These are phyloP conservation scores for Drosophila picticornis DNA, from an alignment of 2,888 invertebrate species.

Conservation along the genomic window DNA sequence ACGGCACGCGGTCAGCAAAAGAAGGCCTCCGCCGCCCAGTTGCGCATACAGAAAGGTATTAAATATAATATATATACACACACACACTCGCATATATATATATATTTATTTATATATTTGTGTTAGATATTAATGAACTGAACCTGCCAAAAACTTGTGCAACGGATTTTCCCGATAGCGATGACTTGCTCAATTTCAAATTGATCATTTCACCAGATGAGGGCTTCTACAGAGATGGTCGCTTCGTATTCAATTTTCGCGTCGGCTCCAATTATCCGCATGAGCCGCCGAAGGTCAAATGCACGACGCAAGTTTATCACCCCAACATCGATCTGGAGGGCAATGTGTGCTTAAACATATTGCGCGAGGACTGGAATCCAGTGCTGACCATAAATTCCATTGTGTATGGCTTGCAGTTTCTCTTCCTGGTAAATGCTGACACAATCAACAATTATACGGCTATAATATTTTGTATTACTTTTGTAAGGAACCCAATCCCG, in stretches of 20 bases:
- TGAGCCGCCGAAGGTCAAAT: conserved; percentile 99
- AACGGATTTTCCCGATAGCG: conserved; percentile 98
- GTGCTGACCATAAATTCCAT: conserved; percentile 98
- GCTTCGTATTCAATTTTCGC: conserved; percentile 96
- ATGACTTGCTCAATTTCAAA: conserved; percentile 98
- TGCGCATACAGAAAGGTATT: conserved; percentile 98
- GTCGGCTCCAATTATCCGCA: conserved; percentile 98
- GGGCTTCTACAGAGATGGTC: conserved; percentile 97
- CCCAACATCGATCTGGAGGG: conserved; percentile 99
- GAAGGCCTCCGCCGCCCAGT: conserved; percentile 98
- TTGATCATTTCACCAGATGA: conserved; percentile 98
- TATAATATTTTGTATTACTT: conserved; percentile 20
- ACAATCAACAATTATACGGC: not conserved
- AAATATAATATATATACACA: not conserved
- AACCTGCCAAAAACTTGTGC: conserved; percentile 98
- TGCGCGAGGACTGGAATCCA: conserved; percentile 99
- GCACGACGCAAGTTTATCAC: conserved; percentile 98
- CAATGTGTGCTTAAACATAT: conserved; percentile 98
- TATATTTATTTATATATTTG: conserved; percentile 42
- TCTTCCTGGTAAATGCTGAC: conserved; percentile 90
- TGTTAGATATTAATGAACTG: conserved; percentile 97
- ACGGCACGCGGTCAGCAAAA: conserved; percentile 92
- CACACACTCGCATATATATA: not conserved
- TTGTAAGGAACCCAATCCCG: conserved; percentile 97
- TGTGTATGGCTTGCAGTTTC: conserved; percentile 98